Conservation (phyloP, 2,113 vertebrate genomes). For the Lophura nycthemera region DNA sequence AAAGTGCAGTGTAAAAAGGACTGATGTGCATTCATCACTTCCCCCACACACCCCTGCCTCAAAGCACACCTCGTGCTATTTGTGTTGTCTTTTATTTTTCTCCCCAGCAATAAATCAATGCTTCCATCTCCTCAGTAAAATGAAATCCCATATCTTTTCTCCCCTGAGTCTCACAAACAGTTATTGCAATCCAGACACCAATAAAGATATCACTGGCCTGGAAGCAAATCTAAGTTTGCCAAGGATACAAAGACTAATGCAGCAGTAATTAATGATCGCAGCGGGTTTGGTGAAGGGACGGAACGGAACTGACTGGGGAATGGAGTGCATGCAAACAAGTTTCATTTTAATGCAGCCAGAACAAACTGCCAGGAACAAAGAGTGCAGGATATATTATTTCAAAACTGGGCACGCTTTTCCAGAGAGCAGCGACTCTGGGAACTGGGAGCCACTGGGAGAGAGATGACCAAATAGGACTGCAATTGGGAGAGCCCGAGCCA, state of each 20-base stretch:
- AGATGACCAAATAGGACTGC: background rate
- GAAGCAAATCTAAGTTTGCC: conserved; percentile 31
- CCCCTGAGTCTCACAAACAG: background rate
- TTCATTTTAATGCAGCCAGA: conserved; percentile 2
- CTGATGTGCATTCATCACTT: background rate
- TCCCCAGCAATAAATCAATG: conserved; percentile 11
- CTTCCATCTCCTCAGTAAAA: conserved; percentile 9
- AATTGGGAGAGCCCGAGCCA: background rate
- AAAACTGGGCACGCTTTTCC: background rate
- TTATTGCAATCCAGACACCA: background rate
- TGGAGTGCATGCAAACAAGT: background rate
- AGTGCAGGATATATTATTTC: background rate
- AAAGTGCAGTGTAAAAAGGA: background rate
- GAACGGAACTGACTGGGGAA: background rate
- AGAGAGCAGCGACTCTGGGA: background rate
- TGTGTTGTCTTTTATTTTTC: conserved; percentile 9
- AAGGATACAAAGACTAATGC: background rate
- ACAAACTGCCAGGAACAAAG: background rate
- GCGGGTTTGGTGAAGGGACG: background rate
- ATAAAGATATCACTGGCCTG: conserved; percentile 12
- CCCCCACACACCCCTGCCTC: background rate
- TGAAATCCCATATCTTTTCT: background rate
- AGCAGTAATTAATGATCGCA: conserved; percentile 4
- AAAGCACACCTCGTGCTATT: conserved; percentile 11
- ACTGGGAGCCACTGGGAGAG: background rate